Conservation (phyloP, 2,797 vertebrate species). For the Clarias fuscus region DNA sequence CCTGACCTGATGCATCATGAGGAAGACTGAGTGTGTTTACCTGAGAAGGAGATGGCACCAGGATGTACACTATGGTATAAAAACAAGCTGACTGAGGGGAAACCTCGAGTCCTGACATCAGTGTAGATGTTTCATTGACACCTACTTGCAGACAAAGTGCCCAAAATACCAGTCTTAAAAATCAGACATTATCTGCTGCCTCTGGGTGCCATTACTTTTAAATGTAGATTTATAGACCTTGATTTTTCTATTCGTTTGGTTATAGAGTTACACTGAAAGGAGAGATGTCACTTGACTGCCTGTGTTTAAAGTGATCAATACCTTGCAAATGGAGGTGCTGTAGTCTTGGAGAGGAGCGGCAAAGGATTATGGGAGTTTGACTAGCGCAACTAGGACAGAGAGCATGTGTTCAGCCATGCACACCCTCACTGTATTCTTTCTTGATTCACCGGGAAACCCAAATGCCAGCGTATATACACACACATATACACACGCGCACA, state of each 20-base stretch:
- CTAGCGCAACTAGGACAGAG: constrained; percentile 49
- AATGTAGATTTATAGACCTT: not conserved
- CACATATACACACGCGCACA: constrained; percentile 39
- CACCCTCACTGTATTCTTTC: constrained; percentile 7
- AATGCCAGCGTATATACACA: constrained; percentile 25
- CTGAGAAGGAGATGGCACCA: too few species aligned
- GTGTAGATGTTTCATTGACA: too few species aligned
- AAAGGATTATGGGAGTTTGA: constrained; percentile 41
- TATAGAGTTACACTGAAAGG: constrained; percentile 3
- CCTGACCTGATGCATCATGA: too few species aligned
- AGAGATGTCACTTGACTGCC: not conserved
- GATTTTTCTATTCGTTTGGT: not conserved
- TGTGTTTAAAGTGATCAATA: not conserved
- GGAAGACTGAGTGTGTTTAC: too few species aligned
- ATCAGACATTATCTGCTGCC: not conserved
- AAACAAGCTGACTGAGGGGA: too few species aligned
- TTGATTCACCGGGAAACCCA: constrained; percentile 25
- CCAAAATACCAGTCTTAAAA: not conserved
- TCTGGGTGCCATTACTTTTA: not conserved
- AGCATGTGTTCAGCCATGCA: constrained; percentile 55
- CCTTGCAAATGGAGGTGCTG: not conserved
- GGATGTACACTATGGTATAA: too few species aligned
- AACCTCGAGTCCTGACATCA: too few species aligned
- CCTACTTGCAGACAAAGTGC: too few species aligned
- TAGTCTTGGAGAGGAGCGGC: constrained; percentile 1